Base-by-base conservation (phyloP, 2,113 vertebrate species). In the Candoia aspera region DNA sequence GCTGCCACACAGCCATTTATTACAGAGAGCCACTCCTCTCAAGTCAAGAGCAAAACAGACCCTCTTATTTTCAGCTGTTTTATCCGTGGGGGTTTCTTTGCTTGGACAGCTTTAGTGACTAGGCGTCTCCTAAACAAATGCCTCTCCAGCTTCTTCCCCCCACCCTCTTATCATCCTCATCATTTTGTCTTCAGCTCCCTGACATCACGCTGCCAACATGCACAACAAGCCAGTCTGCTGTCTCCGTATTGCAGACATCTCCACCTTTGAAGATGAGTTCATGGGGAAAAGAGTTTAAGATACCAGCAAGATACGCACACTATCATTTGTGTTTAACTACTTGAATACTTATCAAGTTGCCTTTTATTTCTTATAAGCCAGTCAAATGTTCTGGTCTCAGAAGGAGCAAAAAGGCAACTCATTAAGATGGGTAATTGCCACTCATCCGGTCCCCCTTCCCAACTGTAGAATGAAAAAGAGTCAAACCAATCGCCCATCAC, bases 1-100 rank as follows among this genome's bases (percentile, higher is more conserved):
- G 96, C 96, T 96, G 96, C 96, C 95, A 96, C 97, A 96, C 93
- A 96, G 96, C 95, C 97, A 96, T 97, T 96, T 96, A 97, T 97
- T 97, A 95, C 93, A 93, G 94, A 93, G 96, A 26, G 94, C 95
- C 94, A 86, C 86, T 96, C 93, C 94, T 94, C 91, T 86, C 79
- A 93, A 96, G 95, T 96, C 95, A 96, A 95, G 96, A 92, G 93
- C 96, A 93, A 96, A 93, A 94, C 93, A 96, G 93, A 42, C 79
- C 3, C 58, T 83, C 86, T 94, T 91, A 94, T 96, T 97, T 92
- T 96, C 96, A 93, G 94, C 95, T 96, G 93, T 95, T 94, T 96
- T 96, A 97, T 96, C 96, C 95, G 95, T 94, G 94, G 95, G 73
- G 94, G 96, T 93, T 94, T 93, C 94, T 92, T 84, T 95, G 95